Conservation (phyloP, 2,888 invertebrate genomes). For the Pandemis cinnamomeana region DNA sequence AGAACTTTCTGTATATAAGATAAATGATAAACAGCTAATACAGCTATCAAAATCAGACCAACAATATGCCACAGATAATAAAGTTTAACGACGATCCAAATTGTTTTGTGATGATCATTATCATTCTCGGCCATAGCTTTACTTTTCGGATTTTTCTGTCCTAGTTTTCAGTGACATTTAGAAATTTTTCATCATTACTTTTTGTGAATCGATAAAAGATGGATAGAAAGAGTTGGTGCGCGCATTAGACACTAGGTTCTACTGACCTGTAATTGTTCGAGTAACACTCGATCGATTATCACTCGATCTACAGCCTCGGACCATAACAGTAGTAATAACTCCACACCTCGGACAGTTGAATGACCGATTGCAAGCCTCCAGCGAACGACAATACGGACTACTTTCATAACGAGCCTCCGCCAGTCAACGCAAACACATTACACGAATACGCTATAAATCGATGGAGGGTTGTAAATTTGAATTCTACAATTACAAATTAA, state of each 20-base stretch:
- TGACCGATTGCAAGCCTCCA: constrained; percentile 60
- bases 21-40: neutral
- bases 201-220: too few relatives aligned
- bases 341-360: constrained; percentile 51
- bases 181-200: neutral
- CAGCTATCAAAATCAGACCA: neutral
- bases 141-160: too few relatives aligned
- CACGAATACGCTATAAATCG: constrained; percentile 33
- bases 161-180: too few relatives aligned
- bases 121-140: too few relatives aligned
- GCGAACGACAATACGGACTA: constrained; percentile 51
- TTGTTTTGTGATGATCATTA: too few relatives aligned
- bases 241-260: too few relatives aligned
- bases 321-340: constrained; percentile 24
- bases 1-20: constrained; percentile 15
- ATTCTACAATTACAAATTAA: constrained; percentile 5
- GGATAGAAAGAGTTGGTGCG: too few relatives aligned
- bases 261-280: neutral
- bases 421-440: constrained; percentile 35
- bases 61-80: neutral
- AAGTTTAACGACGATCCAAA: neutral
- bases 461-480: constrained; percentile 5
- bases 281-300: constrained; percentile 25
- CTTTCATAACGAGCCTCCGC: constrained; percentile 53
- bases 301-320: neutral